Evolutionary conservation across 2,888 invertebrate genomes (phyloP), one percentile per base, ranked within the genome.

Genomic region (Drosophila prolongata): DNA sequence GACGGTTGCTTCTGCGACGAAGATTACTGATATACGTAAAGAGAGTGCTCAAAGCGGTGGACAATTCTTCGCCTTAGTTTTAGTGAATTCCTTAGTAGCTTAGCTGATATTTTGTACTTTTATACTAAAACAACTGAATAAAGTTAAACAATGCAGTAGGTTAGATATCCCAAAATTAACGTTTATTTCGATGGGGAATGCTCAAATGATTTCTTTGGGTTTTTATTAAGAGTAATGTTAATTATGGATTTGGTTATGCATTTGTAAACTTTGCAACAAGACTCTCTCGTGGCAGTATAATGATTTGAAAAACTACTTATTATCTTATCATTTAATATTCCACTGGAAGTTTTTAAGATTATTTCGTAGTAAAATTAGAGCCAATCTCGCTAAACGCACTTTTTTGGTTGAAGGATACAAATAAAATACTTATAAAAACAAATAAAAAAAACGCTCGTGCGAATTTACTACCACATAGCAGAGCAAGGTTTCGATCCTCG

Each of bases 1-100:
- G 97, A 97, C 86, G 96, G 96, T 49, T 97, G 97, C 90, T 97
- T 95, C 91, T 97, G 97, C 90, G 94, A 94, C 78, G 94, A 95
- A 71, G 80, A 89, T 69, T 88, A 78, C 75, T 90, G 52, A 79
- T 9, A 8, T 11, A 9, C 30, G 6, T 37, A 46, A 13, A 19
- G 30, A 40, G 24, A 14, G 59, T 35, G 37, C 42, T 50, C 19
- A n/a, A 35, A 61, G 46, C 55, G 35, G 11, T 38, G 16, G 52
- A 57, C 19, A 47, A 53, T 52, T 65, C 54, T 71, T 71, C 75
- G 64, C 62, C 62, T 59, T 76, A 80, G 85, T 66, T 62, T 43
- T 67, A 76, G 68, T 54, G 10, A 57, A 53, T 16, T 42, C 44
- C 59, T 66, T 68, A 53, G 53, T 73, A 74, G 52, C 69, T 34